phyloP scores from a whole-genome alignment of 2,888 invertebrate genomes.

The Microchrysa polita region DNA sequence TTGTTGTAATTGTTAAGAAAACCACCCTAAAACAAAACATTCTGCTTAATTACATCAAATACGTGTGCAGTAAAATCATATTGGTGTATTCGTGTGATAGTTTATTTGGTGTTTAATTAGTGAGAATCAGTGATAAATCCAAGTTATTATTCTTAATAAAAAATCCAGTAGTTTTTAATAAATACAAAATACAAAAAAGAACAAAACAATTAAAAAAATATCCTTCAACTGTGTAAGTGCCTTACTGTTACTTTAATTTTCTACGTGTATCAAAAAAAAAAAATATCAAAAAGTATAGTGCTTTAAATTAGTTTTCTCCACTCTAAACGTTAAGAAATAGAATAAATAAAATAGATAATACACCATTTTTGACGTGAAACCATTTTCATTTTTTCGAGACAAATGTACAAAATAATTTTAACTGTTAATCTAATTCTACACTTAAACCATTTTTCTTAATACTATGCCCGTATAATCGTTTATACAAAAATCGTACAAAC shows the following conservation, averaged over 20 bases:
- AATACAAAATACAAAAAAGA: neutral
- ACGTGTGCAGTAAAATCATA: neutral
- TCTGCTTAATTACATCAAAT: neutral
- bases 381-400: neutral
- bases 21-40: neutral
- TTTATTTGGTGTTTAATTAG: neutral
- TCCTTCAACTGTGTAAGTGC: neutral
- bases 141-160: neutral
- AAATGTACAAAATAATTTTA: constrained; percentile 44
- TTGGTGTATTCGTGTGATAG: neutral
- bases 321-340: neutral
- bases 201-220: neutral
- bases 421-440: constrained; percentile 10
- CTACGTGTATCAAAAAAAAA: neutral
- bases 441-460: neutral
- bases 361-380: neutral
- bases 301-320: neutral
- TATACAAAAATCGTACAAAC: neutral
- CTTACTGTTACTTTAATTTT: neutral
- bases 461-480: constrained; percentile 8
- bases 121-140: neutral
- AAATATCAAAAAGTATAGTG: neutral
- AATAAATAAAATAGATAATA: constrained; percentile 13
- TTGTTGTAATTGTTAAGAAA: neutral
- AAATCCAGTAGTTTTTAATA: neutral